Base-by-base conservation (phyloP, 1,140 invertebrate species). In the Heliconius eleuchia region DNA sequence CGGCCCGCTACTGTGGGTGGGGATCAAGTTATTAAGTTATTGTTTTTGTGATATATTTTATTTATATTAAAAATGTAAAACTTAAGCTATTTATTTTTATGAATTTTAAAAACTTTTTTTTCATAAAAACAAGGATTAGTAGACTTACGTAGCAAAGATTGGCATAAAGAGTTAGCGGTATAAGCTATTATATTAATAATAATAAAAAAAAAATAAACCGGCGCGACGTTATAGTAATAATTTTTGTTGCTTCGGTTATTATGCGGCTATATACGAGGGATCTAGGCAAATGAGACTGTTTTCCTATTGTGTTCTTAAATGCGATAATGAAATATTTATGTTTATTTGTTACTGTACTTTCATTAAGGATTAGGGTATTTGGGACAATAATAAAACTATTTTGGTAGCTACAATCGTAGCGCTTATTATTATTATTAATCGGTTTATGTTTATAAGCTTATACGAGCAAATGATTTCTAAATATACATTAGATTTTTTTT, bases 1-100 rank as follows among this genome's bases (percentile, higher is more conserved):
- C 78, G 74, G 82, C 87, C 82, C 85, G 90, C 88, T 88, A 83
- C 87, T 85, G 87, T 88, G 89, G 89, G 92, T 85, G 93, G 92
- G 91, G 91, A 91, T 88, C 82, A 83, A 89, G 85, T 93, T 92
- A 92, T 92, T 92, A 92, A 92, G 89, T 93, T 93, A 93, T 94
- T 94, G 91, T 94, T 94, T 93, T 93, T 92, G 87, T 88, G 16
- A 52, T 80, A 89, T 91, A 91, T 94, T 92, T 9, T 66, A 27
- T 3, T 66, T 30, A 66, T 66, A 66, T 66, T 16, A 66, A 23
- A 66, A 66, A 66, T 66, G 9, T 9, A 1, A 66, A 66, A 66
- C 1, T 5, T 27, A 30, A 23, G 3, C 8, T 66, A 27, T 27
- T 11, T 66, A 23, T 57, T 66, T 27, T 27, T 66, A 13, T 66